phyloP scores from a whole-genome alignment of 2,888 invertebrate genomes.

The Ptilodon capucinus region DNA sequence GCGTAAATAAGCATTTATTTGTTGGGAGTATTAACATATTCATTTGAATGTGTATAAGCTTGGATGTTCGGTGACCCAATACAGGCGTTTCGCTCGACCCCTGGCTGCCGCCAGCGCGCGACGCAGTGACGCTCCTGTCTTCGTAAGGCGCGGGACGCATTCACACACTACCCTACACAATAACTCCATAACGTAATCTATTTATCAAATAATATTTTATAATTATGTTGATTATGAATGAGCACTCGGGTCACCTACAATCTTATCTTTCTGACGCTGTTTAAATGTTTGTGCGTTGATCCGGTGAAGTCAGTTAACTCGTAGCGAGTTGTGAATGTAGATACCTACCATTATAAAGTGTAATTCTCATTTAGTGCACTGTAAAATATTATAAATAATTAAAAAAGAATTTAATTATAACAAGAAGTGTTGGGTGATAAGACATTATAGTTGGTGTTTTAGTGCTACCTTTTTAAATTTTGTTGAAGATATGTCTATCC shows the following conservation, averaged over 20 bases:
- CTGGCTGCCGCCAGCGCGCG: constrained; percentile 39
- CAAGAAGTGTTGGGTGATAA: constrained; percentile 28
- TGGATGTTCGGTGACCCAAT: constrained; percentile 59
- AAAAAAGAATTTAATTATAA: constrained; percentile 26
- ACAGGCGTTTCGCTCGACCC: constrained; percentile 62
- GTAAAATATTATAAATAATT: constrained; percentile 14
- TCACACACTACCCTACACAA: constrained; percentile 40
- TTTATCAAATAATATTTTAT: constrained; percentile 68
- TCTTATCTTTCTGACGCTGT: constrained; percentile 70
- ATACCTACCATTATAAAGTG: no score
- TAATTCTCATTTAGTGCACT: constrained; percentile 40
- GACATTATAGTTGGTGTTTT: constrained; percentile 28
- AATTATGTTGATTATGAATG: constrained; percentile 71
- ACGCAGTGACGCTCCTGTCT: constrained; percentile 38
- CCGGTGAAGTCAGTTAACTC: constrained; percentile 74
- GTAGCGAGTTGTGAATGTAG: constrained; percentile 57
- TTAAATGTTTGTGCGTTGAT: constrained; percentile 79
- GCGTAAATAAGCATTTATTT: constrained; percentile 62
- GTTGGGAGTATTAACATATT: constrained; percentile 69
- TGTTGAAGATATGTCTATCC: constrained; percentile 68
- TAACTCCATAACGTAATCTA: constrained; percentile 56
- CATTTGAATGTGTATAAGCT: constrained; percentile 67
- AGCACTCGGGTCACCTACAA: constrained; percentile 70
- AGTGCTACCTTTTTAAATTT: constrained; percentile 25
- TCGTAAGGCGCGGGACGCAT: constrained; percentile 37